Conservation (phyloP, 2,113 vertebrate species). For the Meleagris gallopavo region DNA sequence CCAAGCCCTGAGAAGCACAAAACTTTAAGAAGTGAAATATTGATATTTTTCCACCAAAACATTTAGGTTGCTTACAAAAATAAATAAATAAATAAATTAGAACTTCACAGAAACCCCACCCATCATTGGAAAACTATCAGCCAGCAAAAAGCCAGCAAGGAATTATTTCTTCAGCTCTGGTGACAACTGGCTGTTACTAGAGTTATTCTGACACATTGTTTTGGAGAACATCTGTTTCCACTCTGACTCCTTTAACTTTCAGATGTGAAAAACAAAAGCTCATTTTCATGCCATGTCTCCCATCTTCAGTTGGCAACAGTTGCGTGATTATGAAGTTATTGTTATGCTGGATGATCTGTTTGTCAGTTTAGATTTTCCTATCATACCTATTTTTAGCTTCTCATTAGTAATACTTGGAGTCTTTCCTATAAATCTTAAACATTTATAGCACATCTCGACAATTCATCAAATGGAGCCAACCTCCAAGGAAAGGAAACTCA, state of each 20-base stretch:
- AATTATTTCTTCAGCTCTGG: slow-evolving; percentile 49
- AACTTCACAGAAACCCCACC: not conserved
- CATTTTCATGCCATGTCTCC: slow-evolving; percentile 60
- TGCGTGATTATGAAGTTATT: slow-evolving; percentile 54
- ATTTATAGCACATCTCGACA: slow-evolving; percentile 66
- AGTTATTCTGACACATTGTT: slow-evolving; percentile 59
- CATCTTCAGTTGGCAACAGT: slow-evolving; percentile 58
- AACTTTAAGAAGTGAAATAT: not conserved
- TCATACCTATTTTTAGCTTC: slow-evolving; percentile 71
- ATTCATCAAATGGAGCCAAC: slow-evolving; percentile 65
- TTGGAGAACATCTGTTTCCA: slow-evolving; percentile 60
- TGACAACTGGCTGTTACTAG: slow-evolving; percentile 18
- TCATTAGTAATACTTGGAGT: slow-evolving; percentile 62
- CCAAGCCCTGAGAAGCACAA: not conserved
- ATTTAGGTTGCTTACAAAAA: not conserved
- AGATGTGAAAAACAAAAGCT: slow-evolving; percentile 71
- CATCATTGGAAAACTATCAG: not conserved
- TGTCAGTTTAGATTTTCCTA: slow-evolving; percentile 63
- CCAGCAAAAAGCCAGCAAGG: not conserved
- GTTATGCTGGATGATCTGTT: slow-evolving; percentile 54
- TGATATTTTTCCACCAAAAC: not conserved
- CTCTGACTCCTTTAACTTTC: slow-evolving; percentile 59
- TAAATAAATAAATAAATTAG: not conserved
- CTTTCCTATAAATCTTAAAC: slow-evolving; percentile 60
- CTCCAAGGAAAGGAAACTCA: slow-evolving; percentile 64